A percentile compares a stretch with the other conserved stretches of the same genome.
Conservation (phyloP, 2,113 vertebrate species). For the Telmatochromis brichardi region DNA sequence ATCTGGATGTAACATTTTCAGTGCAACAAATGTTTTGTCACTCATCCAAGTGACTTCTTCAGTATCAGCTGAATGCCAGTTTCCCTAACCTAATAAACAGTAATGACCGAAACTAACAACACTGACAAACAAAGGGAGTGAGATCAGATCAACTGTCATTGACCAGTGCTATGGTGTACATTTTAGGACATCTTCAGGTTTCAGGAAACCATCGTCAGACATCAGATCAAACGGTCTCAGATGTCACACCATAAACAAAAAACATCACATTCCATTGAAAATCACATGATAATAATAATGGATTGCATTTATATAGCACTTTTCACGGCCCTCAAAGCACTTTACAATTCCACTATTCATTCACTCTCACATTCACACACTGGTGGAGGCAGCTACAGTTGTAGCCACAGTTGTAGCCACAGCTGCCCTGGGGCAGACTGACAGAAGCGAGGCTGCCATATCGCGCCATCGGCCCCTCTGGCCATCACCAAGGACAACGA, state of each 20-base stretch:
- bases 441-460: background rate
- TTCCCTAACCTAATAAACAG: background rate
- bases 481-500: background rate
- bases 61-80: background rate
- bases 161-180: background rate
- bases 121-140: accelerated
- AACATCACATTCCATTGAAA: background rate
- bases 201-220: background rate
- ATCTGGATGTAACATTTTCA: background rate
- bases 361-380: background rate
- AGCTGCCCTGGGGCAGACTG: too few species aligned
- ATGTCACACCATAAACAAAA: background rate
- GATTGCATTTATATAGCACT: accelerated
- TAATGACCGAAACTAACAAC: background rate
- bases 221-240: background rate
- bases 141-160: background rate
- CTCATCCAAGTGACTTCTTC: background rate
- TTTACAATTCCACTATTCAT: background rate
- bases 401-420: background rate
- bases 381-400: background rate
- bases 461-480: accelerated
- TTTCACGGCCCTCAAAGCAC: accelerated
- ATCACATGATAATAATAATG: background rate
- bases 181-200: background rate
- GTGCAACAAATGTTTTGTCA: background rate